Evolutionary conservation across 2,888 invertebrate genomes (phyloP), one percentile per base, ranked within the genome.

Genomic region (Sinelater perroti): DNA sequence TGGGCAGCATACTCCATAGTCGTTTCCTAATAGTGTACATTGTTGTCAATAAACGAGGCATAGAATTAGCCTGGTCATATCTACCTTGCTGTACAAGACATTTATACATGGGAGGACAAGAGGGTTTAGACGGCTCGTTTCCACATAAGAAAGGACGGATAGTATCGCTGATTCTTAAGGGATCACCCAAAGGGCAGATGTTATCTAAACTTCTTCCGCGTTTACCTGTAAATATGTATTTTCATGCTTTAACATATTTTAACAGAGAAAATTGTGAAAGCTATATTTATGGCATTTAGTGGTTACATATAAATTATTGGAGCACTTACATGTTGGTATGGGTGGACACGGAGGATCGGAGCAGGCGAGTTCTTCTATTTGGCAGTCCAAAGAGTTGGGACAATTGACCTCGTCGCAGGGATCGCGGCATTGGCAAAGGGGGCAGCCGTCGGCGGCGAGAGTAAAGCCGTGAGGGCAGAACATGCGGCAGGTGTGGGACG

Each of bases 1-100:
- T 36, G 93, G 91, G 70, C 93, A 93, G 72, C 93, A 93, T 8
- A 93, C 92, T 0, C 93, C 93, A 70, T 93, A 93, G 72, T 93
- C 93, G 71, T 91, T 90, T 63, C 89, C 88, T 81, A 75, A 38
- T 21, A 30, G 18, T 7, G 42, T 36, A 13, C 42, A 35, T 44
- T 42, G 26, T 30, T 47, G 14, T 36, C n/a, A 5, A 35, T 10
- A 36, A 36, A 6, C 20, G 1, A 3, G 16, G 20, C 7, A 7
- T 1, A 36, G 2, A 36, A 10, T 36, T 36, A 1, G n/a, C 18
- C 16, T 6, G 8, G 11, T 30, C 7, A 40, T 18, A 6, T 60
- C 67, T 78, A 85, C 87, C 87, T 77, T 82, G 82, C 70, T 92
- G 89, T 5, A 93, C 90, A 56, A 89, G 81, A 72, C 93, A 93